Evolutionary conservation across 2,113 vertebrate species (phyloP).

Genomic region (Leucopsar rothschildi): DNA sequence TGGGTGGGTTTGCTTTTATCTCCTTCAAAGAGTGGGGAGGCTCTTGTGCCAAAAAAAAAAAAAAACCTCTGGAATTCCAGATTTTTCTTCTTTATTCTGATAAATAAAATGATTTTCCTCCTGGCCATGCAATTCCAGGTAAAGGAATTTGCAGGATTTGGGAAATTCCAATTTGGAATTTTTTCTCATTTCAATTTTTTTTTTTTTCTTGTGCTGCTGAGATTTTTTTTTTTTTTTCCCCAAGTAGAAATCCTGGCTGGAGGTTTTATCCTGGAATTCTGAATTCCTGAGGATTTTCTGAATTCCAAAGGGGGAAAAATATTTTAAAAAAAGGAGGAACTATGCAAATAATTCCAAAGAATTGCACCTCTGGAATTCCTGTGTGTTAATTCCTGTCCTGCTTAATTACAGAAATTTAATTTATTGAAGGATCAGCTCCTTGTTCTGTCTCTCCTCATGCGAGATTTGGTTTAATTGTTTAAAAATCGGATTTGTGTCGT

Average conservation of each 20-base stretch:
- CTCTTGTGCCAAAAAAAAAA: neutral
- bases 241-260: neutral
- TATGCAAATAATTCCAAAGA: constrained; percentile 34
- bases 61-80: neutral
- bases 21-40: neutral
- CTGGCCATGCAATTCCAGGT: neutral
- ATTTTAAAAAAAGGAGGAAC: neutral
- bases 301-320: neutral
- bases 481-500: neutral
- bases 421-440: neutral
- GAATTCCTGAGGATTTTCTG: too few relatives aligned
- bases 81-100: neutral
- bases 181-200: neutral
- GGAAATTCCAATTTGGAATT: neutral
- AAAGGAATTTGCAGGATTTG: neutral
- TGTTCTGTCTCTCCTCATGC: neutral
- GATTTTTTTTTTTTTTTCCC: neutral
- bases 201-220: neutral
- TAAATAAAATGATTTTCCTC: neutral
- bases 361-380: neutral
- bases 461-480: neutral
- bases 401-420: neutral
- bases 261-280: neutral
- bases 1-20: too few relatives aligned
- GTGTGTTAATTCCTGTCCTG: neutral